Evolutionary conservation across 2,888 invertebrate genomes (phyloP).

Genomic region (Nemapogon koenigi): DNA sequence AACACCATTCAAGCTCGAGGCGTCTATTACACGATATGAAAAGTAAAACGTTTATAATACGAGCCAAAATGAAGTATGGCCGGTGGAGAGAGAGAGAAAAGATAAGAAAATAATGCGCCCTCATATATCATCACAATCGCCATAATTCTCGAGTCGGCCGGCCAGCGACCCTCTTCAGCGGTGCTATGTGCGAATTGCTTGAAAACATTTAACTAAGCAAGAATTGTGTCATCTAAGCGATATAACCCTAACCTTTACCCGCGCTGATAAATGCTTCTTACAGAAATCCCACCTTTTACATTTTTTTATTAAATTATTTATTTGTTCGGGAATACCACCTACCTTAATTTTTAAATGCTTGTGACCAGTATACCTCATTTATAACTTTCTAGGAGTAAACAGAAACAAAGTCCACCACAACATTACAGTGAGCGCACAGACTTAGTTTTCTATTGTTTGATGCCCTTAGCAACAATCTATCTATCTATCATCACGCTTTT

Average conservation of each 20-base stretch:
- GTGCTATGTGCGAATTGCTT: slow-evolving; percentile 31
- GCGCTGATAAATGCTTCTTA: no score
- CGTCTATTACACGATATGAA: slow-evolving; percentile 52
- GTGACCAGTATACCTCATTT: no score
- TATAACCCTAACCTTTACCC: no score
- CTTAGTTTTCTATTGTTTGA: no score
- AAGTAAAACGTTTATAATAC: slow-evolving; percentile 59
- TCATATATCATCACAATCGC: slow-evolving; percentile 64
- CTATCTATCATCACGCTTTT: no score
- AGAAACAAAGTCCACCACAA: no score
- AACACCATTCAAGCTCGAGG: slow-evolving; percentile 40
- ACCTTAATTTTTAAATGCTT: no score
- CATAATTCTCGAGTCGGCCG: slow-evolving; percentile 48
- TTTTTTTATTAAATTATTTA: background rate
- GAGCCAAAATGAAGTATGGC: slow-evolving; percentile 54
- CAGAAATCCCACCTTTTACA: no score
- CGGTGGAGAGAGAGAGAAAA: slow-evolving; percentile 59
- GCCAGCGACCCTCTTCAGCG: slow-evolving; percentile 53
- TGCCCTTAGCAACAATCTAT: no score
- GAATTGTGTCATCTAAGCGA: slow-evolving; percentile 21
- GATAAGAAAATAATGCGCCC: slow-evolving; percentile 63
- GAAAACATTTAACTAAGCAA: slow-evolving; percentile 48
- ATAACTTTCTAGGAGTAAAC: no score
- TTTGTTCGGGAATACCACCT: background rate
- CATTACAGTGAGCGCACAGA: no score